phyloP scores from a whole-genome alignment of 2,797 vertebrate genomes.

The Eospalax fontanierii region DNA sequence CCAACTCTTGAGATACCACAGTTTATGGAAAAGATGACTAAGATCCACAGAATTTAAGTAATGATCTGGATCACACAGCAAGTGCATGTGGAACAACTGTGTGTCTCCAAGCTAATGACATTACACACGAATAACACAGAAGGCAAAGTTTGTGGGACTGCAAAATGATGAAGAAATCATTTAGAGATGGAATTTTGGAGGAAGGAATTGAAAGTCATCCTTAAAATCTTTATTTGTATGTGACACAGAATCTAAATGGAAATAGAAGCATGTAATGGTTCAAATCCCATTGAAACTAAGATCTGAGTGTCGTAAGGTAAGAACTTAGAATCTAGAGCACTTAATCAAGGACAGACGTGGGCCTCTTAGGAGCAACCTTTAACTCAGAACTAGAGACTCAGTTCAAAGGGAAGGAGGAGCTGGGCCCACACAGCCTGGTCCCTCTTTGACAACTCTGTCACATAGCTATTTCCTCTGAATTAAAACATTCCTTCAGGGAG shows the following conservation, averaged over 20 bases:
- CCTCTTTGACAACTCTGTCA: background rate
- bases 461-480: background rate
- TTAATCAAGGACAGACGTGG: background rate
- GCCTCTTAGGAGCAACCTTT: background rate
- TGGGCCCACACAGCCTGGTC: background rate
- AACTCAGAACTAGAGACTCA: background rate
- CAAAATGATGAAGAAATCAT: background rate
- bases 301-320: background rate
- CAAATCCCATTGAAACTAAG: background rate
- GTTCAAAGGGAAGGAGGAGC: background rate
- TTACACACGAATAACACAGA: background rate
- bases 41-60: background rate
- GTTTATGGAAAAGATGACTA: background rate
- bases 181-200: background rate
- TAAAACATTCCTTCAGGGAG: background rate
- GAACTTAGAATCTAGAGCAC: background rate
- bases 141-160: background rate
- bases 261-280: background rate
- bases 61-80: background rate
- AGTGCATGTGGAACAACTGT: background rate
- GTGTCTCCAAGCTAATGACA: background rate
- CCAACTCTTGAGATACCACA: background rate
- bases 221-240: background rate
- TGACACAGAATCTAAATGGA: background rate
- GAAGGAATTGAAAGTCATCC: background rate